Evolutionary conservation across 2,113 vertebrate species (phyloP), one percentile per base, ranked within the genome.

Genomic region (Bostrychus sinensis): DNA sequence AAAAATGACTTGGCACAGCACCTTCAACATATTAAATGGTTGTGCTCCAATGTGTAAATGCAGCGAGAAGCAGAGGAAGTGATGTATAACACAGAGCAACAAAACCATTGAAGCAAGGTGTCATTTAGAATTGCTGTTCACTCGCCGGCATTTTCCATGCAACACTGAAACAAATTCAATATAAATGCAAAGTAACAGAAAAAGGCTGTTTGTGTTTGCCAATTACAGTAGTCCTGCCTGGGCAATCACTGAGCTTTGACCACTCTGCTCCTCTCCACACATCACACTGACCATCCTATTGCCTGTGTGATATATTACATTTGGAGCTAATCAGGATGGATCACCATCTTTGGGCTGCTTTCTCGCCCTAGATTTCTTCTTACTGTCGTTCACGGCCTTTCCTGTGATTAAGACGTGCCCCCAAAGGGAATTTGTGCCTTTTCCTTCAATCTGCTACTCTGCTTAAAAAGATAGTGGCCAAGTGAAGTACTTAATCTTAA

Each of bases 151-250:
- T 79, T 81, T 67, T 77, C 70, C 51, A 69, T 25, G 42, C 63
- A 14, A 34, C 48, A 7, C 43, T 34, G 76, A 62, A 60, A 62
- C 41, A 66, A 62, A 85, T 90, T 83, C 82, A 86, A 89, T 90
- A 88, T 88, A 89, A 89, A 89, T 87, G 88, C 80, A 89, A 88
- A 89, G 83, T 77, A 76, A 84, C 57, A 53, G 41, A 56, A 42
- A 45, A 75, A 64, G 66, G 19, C 20, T 67, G 42, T 85, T 82
- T 83, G 73, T 73, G 70, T 86, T 80, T 67, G 39, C 8, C 46
- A 45, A 73, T 83, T 82, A 65, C 70, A 70, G 76, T 54, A 51
- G n/a, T 26, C 61, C 64, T 38, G 17, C 63, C 57, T 78, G 62
- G 48, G 66, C 59, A 69, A 20, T 57, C 70, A 20, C 60, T 28